These are phyloP conservation scores for Teinopalpus imperialis DNA, from an alignment of 2,888 invertebrate genomes.

Conservation along the genomic window DNA sequence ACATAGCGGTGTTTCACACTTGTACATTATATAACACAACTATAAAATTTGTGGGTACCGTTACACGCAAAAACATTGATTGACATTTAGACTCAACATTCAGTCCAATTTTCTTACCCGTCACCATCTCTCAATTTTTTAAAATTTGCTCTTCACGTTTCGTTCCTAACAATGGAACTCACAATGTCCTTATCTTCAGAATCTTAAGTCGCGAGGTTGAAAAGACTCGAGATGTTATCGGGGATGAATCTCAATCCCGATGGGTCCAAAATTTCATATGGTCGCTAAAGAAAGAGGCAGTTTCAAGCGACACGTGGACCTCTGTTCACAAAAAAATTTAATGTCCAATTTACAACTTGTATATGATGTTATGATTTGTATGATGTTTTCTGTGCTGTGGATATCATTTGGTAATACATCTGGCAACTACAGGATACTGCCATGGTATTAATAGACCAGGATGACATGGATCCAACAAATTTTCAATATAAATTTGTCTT, in stretches of 20 bases:
- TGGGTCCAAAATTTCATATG: conserved; percentile 54
- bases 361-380: too few relatives aligned
- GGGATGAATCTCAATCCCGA: conserved; percentile 36
- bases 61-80: conserved; percentile 51
- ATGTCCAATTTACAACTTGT: too few relatives aligned
- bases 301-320: conserved; percentile 55
- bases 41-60: conserved; percentile 32
- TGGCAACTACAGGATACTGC: too few relatives aligned
- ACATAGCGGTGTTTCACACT: conserved; percentile 27
- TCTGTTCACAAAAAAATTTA: conserved; percentile 22
- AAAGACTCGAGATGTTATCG: conserved; percentile 64
- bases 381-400: too few relatives aligned
- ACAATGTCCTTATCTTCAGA: conserved; percentile 54
- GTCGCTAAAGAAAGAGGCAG: conserved; percentile 58
- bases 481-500: too few relatives aligned
- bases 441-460: too few relatives aligned
- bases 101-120: conserved; percentile 15
- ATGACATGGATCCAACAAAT: too few relatives aligned
- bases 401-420: too few relatives aligned
- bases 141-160: conserved; percentile 41
- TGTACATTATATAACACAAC: conserved; percentile 4
- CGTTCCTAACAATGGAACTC: conserved; percentile 50
- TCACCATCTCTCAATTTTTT: conserved; percentile 42
- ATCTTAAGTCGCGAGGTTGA: conserved; percentile 46
- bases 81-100: conserved; percentile 36